A percentile compares a stretch with the other conserved stretches of the same genome.
Evolutionary conservation across 2,113 vertebrate species (phyloP).

Genomic region (Tetrao urogallus): DNA sequence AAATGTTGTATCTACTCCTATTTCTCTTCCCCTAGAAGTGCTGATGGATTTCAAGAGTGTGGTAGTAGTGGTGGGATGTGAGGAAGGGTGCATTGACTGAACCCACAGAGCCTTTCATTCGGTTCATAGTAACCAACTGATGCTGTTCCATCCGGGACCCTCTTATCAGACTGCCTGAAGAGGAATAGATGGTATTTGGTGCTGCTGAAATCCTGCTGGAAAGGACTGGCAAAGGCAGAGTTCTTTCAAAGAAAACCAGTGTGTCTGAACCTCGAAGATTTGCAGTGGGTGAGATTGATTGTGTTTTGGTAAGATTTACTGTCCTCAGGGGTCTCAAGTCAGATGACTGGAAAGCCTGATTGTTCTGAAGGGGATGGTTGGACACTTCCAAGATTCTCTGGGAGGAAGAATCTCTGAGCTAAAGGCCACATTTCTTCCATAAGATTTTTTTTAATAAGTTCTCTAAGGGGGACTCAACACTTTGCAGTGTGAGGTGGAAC

Average conservation of each 20-base stretch:
- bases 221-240: background rate
- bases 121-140: background rate
- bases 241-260: background rate
- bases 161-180: background rate
- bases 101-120: background rate
- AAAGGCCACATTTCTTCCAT: background rate
- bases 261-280: background rate
- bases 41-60: background rate
- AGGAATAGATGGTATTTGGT: background rate
- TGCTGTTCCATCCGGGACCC: background rate
- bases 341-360: constrained; percentile 27
- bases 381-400: background rate
- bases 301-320: constrained; percentile 17
- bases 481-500: constrained; percentile 1
- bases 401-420: background rate
- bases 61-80: fast-evolving
- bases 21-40: background rate
- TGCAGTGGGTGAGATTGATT: constrained; percentile 33
- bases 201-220: background rate
- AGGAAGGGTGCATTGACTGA: fast-evolving
- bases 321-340: background rate
- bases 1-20: background rate
- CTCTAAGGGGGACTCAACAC: background rate
- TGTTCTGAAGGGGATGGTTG: background rate
- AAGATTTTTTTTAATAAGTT: background rate